Percentiles rank a stretch among this genome's conserved stretches.
Conservation (phyloP, 2,797 vertebrate genomes). For the Tauraco hartlaubi region DNA sequence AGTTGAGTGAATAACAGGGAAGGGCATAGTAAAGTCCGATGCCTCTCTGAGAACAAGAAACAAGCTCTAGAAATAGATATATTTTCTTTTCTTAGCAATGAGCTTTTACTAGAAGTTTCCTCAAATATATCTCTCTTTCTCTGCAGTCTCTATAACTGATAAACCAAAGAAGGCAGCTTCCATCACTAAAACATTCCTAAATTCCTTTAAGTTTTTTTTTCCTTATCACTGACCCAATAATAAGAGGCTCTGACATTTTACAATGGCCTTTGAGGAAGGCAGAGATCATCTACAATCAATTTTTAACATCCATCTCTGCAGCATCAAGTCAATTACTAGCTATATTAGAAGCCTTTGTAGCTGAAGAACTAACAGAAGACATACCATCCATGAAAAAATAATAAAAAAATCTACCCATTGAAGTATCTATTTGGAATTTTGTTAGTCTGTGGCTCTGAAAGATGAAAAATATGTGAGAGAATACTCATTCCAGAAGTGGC, state of each 20-base stretch:
- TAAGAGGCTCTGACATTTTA: constrained; percentile 10
- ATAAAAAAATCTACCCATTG: neutral
- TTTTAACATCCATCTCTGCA: neutral
- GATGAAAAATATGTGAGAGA: neutral
- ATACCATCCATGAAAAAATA: neutral
- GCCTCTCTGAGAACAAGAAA: neutral
- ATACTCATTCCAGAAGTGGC: neutral
- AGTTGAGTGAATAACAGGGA: neutral
- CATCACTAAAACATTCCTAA: neutral
- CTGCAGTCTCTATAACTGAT: neutral
- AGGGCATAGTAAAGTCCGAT: neutral
- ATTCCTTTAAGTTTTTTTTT: neutral
- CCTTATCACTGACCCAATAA: neutral
- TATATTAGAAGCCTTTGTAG: neutral
- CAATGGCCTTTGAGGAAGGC: neutral
- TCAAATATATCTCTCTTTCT: neutral
- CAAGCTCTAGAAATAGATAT: neutral
- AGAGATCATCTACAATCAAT: neutral
- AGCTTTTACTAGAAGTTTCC: neutral
- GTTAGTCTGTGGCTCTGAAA: neutral
- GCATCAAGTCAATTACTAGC: neutral
- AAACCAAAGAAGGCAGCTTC: neutral
- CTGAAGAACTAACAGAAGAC: neutral
- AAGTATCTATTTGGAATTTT: neutral
- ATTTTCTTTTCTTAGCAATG: neutral